Percentiles rank a stretch among this genome's conserved stretches.
Evolutionary conservation across 2,888 invertebrate species (phyloP).

Genomic region (Drosophila dives): DNA sequence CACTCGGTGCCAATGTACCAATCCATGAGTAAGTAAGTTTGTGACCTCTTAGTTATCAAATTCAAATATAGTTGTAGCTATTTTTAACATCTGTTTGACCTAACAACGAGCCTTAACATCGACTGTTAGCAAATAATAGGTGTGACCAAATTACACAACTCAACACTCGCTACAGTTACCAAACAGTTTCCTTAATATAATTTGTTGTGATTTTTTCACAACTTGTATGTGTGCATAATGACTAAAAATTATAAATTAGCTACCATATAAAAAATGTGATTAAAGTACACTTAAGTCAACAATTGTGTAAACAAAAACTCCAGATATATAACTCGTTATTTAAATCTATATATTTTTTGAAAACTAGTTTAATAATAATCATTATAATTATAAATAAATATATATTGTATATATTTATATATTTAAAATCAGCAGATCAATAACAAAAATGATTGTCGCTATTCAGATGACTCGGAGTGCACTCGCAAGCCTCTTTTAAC

Average conservation of each 20-base stretch:
- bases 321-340: neutral
- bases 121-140: slow-evolving; percentile 4
- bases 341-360: too few relatives aligned
- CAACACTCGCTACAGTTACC: neutral
- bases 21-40: slow-evolving; percentile 66
- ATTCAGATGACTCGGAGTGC: slow-evolving; percentile 20
- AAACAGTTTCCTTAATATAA: neutral
- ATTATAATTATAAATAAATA: too few relatives aligned
- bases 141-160: slow-evolving; percentile 13
- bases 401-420: too few relatives aligned
- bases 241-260: neutral
- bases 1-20: slow-evolving; percentile 83
- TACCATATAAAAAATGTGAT: neutral
- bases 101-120: neutral
- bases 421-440: too few relatives aligned
- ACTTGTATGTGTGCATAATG: neutral
- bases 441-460: neutral
- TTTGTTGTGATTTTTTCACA: neutral
- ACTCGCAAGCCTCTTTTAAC: slow-evolving; percentile 1
- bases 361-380: neutral
- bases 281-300: neutral
- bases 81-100: slow-evolving; percentile 9
- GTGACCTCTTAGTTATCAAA: neutral
- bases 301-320: neutral
- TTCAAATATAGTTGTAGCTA: neutral